phyloP scores from a whole-genome alignment of 2,113 vertebrate species.

The Chaenocephalus aceratus region DNA sequence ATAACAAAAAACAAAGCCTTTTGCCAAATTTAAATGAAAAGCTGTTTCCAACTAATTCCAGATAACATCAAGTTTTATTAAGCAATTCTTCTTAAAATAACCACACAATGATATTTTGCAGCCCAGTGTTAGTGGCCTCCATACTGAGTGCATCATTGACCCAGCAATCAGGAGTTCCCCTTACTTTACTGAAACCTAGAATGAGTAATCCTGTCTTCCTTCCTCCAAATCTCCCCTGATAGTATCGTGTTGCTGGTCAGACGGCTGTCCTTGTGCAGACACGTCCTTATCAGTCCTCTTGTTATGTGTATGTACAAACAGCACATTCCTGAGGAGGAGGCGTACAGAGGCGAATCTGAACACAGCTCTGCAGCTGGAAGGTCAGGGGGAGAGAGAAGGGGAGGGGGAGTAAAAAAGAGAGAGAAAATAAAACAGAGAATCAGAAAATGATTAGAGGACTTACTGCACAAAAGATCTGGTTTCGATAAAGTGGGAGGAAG shows the following conservation, averaged over 20 bases:
- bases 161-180: slow-evolving; percentile 31
- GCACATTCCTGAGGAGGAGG: slow-evolving; percentile 68
- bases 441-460: slow-evolving; percentile 44
- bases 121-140: neutral
- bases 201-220: slow-evolving; percentile 17
- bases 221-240: slow-evolving; percentile 16
- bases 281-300: slow-evolving; percentile 60
- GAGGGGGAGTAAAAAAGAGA: slow-evolving; percentile 10
- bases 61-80: too few relatives aligned
- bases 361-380: slow-evolving; percentile 50
- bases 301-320: slow-evolving; percentile 74
- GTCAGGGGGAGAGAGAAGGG: slow-evolving; percentile 38
- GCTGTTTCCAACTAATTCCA: neutral
- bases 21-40: neutral
- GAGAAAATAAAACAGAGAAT: slow-evolving; percentile 23
- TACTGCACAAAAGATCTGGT: slow-evolving; percentile 23
- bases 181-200: slow-evolving; percentile 5
- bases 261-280: slow-evolving; percentile 53
- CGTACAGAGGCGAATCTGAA: slow-evolving; percentile 34
- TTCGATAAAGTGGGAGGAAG: neutral
- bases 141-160: neutral
- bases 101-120: neutral
- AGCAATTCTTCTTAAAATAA: neutral
- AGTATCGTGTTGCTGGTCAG: slow-evolving; percentile 23
- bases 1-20: too few relatives aligned